Evolutionary conservation across 1,140 invertebrate genomes (phyloP).

Genomic region (Holcopasites calliopsidis): DNA sequence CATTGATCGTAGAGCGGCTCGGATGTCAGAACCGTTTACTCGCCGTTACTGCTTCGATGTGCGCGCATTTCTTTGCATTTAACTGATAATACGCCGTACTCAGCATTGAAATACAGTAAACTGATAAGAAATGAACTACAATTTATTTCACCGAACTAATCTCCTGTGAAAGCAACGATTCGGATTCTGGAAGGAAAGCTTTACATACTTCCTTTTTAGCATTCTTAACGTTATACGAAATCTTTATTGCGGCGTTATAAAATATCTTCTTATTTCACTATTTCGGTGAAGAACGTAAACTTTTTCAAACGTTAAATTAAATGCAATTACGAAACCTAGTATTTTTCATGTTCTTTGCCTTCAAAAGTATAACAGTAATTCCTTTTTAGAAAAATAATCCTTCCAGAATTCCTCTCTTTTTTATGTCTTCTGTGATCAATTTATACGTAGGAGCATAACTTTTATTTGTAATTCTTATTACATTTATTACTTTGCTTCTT

Average conservation of each 20-base stretch:
- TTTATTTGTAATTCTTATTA: slow-evolving; percentile 2
- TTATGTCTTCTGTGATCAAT: slow-evolving; percentile 10
- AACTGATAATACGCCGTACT: slow-evolving; percentile 45
- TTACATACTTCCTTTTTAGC: not conserved
- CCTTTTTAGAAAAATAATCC: not conserved
- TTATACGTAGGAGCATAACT: slow-evolving; percentile 1
- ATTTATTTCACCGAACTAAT: slow-evolving; percentile 29
- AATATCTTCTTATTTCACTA: not conserved
- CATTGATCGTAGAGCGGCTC: slow-evolving; percentile 41
- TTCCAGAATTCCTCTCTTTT: not conserved
- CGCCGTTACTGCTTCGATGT: slow-evolving; percentile 40
- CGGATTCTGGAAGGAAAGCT: not conserved
- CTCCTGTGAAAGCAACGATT: slow-evolving; percentile 7
- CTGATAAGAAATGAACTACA: slow-evolving; percentile 28
- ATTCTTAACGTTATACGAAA: not conserved
- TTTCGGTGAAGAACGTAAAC: not conserved
- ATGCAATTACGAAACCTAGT: not conserved
- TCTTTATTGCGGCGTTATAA: not conserved
- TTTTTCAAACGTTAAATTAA: not conserved
- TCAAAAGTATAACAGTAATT: not conserved
- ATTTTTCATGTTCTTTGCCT: not conserved
- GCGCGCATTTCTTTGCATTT: slow-evolving; percentile 43
- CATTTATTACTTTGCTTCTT: not conserved
- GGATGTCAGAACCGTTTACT: slow-evolving; percentile 27
- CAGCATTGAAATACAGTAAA: slow-evolving; percentile 45